A percentile compares a stretch with the other conserved stretches of the same genome.
Evolutionary conservation across 2,888 invertebrate genomes (phyloP).

Genomic region (Germaria angustata): DNA sequence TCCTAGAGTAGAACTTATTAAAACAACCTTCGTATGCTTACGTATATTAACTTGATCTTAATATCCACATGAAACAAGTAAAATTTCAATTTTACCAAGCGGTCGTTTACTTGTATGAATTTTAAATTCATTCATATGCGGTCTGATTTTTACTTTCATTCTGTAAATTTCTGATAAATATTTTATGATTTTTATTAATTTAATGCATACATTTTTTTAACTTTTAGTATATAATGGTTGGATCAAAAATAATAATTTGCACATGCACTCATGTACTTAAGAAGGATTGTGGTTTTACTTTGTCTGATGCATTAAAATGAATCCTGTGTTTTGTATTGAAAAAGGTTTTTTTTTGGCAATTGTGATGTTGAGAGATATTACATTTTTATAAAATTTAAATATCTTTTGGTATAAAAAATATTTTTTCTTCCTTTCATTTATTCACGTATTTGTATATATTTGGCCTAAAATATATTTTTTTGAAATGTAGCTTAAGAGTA

Average conservation of each 20-base stretch:
- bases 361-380: neutral
- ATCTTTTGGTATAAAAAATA: neutral
- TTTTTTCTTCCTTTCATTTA: neutral
- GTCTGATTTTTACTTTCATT: constrained; percentile 11
- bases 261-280: neutral
- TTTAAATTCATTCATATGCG: neutral
- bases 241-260: neutral
- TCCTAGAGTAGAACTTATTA: too few relatives aligned
- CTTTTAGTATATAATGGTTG: neutral
- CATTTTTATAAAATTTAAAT: neutral
- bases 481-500: neutral
- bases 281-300: constrained; percentile 19
- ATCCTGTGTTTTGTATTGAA: constrained; percentile 6
- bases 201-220: too few relatives aligned
- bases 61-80: too few relatives aligned
- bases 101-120: neutral
- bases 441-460: neutral
- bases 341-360: too few relatives aligned
- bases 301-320: constrained; percentile 7
- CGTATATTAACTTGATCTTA: too few relatives aligned
- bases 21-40: too few relatives aligned
- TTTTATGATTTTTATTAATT: neutral
- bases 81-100: neutral
- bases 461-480: constrained; percentile 13
- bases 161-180: neutral